Evolutionary conservation across 1,140 invertebrate species (phyloP).

Genomic region (Aphaenogaster ashmeadi): DNA sequence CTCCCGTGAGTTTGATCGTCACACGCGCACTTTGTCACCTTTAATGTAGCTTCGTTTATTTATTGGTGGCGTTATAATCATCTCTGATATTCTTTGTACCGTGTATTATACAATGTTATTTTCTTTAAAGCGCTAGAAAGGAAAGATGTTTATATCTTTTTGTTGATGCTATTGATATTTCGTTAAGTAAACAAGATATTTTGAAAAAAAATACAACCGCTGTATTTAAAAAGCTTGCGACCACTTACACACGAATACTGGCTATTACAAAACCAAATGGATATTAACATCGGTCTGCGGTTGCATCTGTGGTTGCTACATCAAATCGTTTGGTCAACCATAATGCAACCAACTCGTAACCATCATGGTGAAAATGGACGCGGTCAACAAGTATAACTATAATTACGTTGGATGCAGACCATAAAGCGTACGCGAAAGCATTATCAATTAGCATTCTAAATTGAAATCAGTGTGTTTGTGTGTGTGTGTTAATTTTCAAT

Average conservation of each 20-base stretch:
- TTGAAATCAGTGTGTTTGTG: neutral
- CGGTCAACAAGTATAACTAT: constrained; percentile 73
- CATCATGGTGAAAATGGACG: constrained; percentile 77
- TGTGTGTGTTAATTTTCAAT: constrained; percentile 32
- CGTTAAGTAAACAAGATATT: neutral
- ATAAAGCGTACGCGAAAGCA: constrained; percentile 61
- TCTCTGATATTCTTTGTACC: neutral
- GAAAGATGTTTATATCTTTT: neutral
- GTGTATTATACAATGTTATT: neutral
- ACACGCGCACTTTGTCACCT: constrained; percentile 65
- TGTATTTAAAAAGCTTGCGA: constrained; percentile 25
- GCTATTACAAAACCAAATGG: constrained; percentile 49
- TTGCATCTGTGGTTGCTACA: constrained; percentile 68
- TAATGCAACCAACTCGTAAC: constrained; percentile 83
- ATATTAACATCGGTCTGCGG: constrained; percentile 75
- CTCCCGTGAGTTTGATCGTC: constrained; percentile 50
- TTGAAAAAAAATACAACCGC: neutral
- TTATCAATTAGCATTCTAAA: constrained; percentile 50
- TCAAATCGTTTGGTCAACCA: constrained; percentile 84
- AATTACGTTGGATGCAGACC: constrained; percentile 50
- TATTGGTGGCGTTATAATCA: neutral
- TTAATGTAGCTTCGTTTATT: constrained; percentile 51
- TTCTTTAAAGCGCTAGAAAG: neutral
- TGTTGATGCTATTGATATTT: neutral
- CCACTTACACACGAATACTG: constrained; percentile 45